These are phyloP conservation scores for Calameuta idolon DNA, from an alignment of 2,888 invertebrate genomes.

Conservation along the genomic window DNA sequence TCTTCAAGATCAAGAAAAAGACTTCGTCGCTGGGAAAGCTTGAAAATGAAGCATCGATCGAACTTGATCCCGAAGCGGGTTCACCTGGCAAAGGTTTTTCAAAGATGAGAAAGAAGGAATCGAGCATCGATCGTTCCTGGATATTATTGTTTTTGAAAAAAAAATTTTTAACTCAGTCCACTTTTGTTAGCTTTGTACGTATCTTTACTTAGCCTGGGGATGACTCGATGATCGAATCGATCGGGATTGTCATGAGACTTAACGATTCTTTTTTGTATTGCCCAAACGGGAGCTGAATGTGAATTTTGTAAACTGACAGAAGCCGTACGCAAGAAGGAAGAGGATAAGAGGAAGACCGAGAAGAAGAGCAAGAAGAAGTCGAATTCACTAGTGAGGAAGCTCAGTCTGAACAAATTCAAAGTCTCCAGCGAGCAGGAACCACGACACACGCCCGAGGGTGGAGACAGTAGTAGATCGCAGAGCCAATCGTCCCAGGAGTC, in stretches of 20 bases:
- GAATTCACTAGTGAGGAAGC: conserved; percentile 54
- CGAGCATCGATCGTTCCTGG: neutral
- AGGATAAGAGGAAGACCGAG: conserved; percentile 31
- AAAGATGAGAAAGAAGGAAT: neutral
- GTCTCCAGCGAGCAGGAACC: conserved; percentile 41
- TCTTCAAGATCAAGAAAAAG: conserved; percentile 55
- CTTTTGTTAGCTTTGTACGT: neutral
- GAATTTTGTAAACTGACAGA: neutral
- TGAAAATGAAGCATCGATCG: conserved; percentile 36
- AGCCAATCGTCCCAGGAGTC: conserved; percentile 62
- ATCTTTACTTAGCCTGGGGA: neutral
- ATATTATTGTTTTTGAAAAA: neutral
- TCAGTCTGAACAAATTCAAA: conserved; percentile 59
- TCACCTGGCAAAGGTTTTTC: conserved; percentile 35
- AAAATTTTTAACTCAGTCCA: neutral
- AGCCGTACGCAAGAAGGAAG: conserved; percentile 32
- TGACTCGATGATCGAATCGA: neutral
- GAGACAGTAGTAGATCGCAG: conserved; percentile 56
- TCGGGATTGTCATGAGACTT: neutral
- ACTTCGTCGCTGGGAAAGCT: conserved; percentile 20
- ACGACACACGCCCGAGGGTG: conserved; percentile 57
- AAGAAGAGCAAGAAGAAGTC: conserved; percentile 51
- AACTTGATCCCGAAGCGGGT: conserved; percentile 33
- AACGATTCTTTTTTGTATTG: neutral
- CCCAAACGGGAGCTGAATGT: neutral